Conservation (phyloP, 2,797 vertebrate species). For the Acestrorhynchus altus region DNA sequence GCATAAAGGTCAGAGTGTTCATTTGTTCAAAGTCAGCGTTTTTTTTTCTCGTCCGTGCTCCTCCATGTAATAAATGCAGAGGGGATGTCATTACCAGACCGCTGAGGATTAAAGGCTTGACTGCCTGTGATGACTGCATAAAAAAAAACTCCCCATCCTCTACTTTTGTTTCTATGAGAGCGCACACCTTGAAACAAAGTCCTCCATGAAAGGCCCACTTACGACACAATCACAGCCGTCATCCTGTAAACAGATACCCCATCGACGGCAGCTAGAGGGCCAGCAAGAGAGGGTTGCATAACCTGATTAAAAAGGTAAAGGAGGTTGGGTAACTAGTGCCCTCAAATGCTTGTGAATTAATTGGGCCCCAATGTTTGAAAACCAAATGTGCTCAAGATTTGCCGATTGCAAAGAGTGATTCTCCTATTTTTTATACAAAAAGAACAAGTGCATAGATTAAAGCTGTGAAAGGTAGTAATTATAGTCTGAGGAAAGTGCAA, state of each 20-base stretch:
- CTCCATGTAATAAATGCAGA: constrained; percentile 86
- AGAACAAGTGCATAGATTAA: constrained; percentile 36
- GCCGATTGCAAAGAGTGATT: constrained; percentile 38
- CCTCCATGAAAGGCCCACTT: constrained; percentile 36
- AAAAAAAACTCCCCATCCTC: constrained; percentile 73
- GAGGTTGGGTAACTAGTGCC: constrained; percentile 50
- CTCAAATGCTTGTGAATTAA: constrained; percentile 56
- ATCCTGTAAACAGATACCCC: constrained; percentile 50
- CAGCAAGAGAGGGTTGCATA: constrained; percentile 46
- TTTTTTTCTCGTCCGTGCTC: constrained; percentile 75
- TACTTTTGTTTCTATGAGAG: constrained; percentile 79
- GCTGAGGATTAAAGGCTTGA: constrained; percentile 84
- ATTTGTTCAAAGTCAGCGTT: constrained; percentile 89
- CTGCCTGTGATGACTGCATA: constrained; percentile 85
- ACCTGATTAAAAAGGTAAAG: constrained; percentile 59
- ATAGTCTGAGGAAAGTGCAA: constrained; percentile 20
- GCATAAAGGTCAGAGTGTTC: constrained; percentile 89
- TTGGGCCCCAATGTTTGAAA: constrained; percentile 50
- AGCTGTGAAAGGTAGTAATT: constrained; percentile 21
- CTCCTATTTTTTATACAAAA: too few species aligned
- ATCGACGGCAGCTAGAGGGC: constrained; percentile 41
- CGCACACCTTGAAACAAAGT: constrained; percentile 50
- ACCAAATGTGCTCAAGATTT: constrained; percentile 47
- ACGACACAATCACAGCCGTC: constrained; percentile 35
- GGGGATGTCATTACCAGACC: constrained; percentile 85